Percentiles rank a stretch among this genome's conserved stretches.
Evolutionary conservation across 1,140 invertebrate species (phyloP).

Genomic region (Anastrepha obliqua): DNA sequence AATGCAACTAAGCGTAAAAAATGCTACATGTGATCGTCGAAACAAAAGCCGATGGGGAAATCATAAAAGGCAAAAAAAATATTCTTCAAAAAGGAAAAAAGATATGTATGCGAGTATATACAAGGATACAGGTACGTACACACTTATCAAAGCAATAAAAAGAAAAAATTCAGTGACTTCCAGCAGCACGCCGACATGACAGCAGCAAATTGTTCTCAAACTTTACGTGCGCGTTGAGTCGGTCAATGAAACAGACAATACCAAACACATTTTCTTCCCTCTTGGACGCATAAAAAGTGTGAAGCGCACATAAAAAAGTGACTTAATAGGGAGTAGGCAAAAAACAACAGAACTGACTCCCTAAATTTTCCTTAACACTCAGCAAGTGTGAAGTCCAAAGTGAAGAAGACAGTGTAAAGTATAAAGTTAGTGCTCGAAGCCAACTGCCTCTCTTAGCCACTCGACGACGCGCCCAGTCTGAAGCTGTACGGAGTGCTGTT

Average conservation of each 20-base stretch:
- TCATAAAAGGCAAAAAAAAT: neutral
- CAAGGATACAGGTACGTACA: neutral
- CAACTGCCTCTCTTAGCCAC: neutral
- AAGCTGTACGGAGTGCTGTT: neutral
- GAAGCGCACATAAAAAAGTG: neutral
- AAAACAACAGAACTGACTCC: conserved; percentile 17
- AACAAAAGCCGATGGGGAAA: neutral
- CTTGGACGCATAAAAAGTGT: neutral
- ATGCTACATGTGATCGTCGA: neutral
- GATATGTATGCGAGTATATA: too few species aligned
- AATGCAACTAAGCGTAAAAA: neutral
- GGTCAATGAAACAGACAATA: neutral
- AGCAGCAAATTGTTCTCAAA: conserved; percentile 32
- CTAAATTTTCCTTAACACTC: conserved; percentile 44
- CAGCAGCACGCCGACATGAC: conserved; percentile 25
- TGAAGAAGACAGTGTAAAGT: neutral
- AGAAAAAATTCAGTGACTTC: neutral
- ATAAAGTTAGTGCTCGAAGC: neutral
- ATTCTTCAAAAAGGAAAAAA: neutral
- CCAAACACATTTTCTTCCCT: neutral
- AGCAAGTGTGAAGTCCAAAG: neutral
- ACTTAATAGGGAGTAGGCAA: neutral
- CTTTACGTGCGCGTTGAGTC: conserved; percentile 35
- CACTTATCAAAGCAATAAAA: neutral
- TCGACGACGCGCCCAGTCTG: neutral